phyloP scores from a whole-genome alignment of 2,113 vertebrate species.

The Oryzias woworae region DNA sequence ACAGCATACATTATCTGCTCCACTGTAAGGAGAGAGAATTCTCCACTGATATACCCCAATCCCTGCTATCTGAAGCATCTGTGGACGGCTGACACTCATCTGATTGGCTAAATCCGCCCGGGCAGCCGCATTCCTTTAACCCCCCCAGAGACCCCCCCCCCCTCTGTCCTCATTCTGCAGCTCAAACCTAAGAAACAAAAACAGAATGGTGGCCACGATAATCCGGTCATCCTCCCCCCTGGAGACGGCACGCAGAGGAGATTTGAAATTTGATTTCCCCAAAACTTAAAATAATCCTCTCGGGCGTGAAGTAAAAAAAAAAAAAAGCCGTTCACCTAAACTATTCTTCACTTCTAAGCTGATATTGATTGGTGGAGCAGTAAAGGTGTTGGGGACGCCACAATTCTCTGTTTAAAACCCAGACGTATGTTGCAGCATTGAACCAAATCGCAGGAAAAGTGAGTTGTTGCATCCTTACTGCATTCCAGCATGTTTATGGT shows the following conservation, averaged over 20 bases:
- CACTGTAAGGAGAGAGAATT: constrained; percentile 61
- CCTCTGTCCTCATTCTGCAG: constrained; percentile 16
- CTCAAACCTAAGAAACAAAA: constrained; percentile 34
- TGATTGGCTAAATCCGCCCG: constrained; percentile 68
- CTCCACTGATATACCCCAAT: constrained; percentile 67
- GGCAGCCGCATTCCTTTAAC: constrained; percentile 56
- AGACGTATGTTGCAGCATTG: not conserved
- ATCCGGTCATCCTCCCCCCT: constrained; percentile 21
- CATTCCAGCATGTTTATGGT: too few relatives aligned
- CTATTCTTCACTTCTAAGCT: too few relatives aligned
- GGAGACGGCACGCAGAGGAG: constrained; percentile 2
- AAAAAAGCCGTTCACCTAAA: not conserved
- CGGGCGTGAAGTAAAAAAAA: not conserved
- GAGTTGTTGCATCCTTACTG: not conserved
- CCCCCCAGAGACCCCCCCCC: not conserved
- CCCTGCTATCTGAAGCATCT: constrained; percentile 71
- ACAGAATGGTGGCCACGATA: not conserved
- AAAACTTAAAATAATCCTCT: not conserved
- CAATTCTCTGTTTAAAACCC: too few relatives aligned
- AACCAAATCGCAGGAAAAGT: not conserved
- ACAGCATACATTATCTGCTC: constrained; percentile 66
- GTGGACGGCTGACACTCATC: constrained; percentile 65
- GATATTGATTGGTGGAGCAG: too few relatives aligned
- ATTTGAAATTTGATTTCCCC: not conserved
- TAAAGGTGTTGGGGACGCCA: too few relatives aligned